Conservation (phyloP, 37 sponge, comb jelly and placozoan species). For the Petrosia ficiformis region DNA sequence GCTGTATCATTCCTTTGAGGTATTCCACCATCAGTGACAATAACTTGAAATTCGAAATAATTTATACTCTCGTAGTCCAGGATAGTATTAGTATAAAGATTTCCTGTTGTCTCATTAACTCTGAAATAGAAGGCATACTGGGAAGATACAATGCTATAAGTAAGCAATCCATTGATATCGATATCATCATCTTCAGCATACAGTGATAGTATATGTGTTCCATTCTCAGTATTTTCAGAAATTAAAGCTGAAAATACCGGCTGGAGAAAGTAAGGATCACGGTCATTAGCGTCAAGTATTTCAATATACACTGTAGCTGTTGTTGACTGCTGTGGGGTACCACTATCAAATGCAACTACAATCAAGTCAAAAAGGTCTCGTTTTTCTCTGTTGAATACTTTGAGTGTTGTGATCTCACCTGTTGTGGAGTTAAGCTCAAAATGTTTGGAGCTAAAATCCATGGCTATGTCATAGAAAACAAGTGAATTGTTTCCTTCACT, state of each 20-base stretch:
- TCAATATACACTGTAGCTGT: conserved; percentile 43
- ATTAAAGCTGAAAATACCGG: conserved; percentile 17
- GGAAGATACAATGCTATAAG: conserved; percentile 19
- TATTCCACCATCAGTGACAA: conserved; percentile 39
- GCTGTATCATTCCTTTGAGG: conserved; percentile 31
- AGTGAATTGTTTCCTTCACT: conserved; percentile 50
- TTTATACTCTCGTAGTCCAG: conserved; percentile 14
- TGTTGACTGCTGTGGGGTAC: conserved; percentile 24
- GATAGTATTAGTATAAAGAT: background rate
- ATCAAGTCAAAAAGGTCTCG: conserved; percentile 29
- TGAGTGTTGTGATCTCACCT: conserved; percentile 43
- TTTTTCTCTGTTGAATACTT: conserved; percentile 41
- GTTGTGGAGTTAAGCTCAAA: conserved; percentile 39
- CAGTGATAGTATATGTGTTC: conserved; percentile 39
- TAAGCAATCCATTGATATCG: conserved; percentile 43
- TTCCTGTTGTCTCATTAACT: conserved; percentile 46
- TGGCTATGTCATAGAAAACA: conserved; percentile 33
- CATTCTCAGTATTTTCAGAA: conserved; percentile 27
- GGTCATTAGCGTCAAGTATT: conserved; percentile 60
- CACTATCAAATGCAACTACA: conserved; percentile 54
- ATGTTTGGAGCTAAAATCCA: conserved; percentile 34
- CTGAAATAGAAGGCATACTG: background rate
- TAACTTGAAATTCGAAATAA: conserved; percentile 26
- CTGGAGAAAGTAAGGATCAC: conserved; percentile 44
- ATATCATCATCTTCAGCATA: conserved; percentile 65